Evolutionary conservation across 1,140 invertebrate genomes (phyloP).

Genomic region (Drosophila sp.): DNA sequence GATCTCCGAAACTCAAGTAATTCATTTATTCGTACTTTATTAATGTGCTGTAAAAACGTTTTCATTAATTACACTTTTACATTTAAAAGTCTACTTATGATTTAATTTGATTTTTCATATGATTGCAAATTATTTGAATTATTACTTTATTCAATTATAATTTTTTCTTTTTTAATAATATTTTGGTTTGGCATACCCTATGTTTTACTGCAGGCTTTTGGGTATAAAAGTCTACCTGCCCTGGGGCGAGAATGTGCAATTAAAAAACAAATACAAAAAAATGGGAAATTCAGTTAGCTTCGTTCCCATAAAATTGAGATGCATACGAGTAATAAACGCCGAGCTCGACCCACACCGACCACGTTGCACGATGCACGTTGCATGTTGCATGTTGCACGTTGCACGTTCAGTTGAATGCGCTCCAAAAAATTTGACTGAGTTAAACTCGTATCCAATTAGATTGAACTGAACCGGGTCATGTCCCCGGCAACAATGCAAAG

Average conservation of each 20-base stretch:
- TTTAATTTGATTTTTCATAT: too few relatives aligned
- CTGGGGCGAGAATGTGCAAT: background rate
- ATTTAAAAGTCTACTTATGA: too few relatives aligned
- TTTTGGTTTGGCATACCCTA: background rate
- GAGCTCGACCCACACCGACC: background rate
- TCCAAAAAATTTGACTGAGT: slow-evolving; percentile 34
- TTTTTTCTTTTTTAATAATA: too few relatives aligned
- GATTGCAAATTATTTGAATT: too few relatives aligned
- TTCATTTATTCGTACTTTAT: too few relatives aligned
- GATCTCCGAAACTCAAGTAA: too few relatives aligned
- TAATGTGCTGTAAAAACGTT: too few relatives aligned
- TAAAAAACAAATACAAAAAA: background rate
- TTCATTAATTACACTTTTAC: too few relatives aligned
- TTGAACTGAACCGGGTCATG: slow-evolving; percentile 33
- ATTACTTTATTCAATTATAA: too few relatives aligned
- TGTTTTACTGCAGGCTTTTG: too few relatives aligned
- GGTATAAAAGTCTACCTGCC: too few relatives aligned
- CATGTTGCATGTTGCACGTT: background rate
- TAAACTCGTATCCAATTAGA: slow-evolving; percentile 41
- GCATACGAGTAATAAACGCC: slow-evolving; percentile 7
- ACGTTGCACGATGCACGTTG: background rate
- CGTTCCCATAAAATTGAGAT: slow-evolving; percentile 6
- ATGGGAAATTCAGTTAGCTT: slow-evolving; percentile 26
- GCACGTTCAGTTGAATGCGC: background rate
- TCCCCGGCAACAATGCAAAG: slow-evolving; percentile 15